Evolutionary conservation across 2,113 vertebrate genomes (phyloP).

Genomic region (Monopterus albus): DNA sequence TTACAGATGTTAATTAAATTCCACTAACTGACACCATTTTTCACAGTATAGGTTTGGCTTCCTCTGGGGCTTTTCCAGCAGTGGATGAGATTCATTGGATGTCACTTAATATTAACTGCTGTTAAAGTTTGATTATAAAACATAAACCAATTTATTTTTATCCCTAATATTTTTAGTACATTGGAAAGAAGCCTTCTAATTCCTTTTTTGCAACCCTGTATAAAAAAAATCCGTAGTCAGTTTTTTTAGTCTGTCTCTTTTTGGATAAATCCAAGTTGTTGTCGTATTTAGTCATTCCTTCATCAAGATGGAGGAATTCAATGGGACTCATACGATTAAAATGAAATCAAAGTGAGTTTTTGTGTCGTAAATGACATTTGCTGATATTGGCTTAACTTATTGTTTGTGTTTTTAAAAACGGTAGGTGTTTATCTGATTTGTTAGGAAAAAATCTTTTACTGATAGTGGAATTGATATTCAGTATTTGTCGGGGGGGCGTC

Average conservation of each 20-base stretch:
- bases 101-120: slow-evolving; percentile 20
- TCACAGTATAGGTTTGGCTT: slow-evolving; percentile 33
- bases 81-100: slow-evolving; percentile 20
- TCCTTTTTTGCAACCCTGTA: neutral
- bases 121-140: slow-evolving; percentile 23
- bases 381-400: neutral
- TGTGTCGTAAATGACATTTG: too few species aligned
- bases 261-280: too few species aligned
- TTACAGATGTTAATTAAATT: slow-evolving; percentile 70
- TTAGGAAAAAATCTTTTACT: too few species aligned
- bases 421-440: too few species aligned
- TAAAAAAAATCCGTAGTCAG: neutral
- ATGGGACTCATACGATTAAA: too few species aligned
- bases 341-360: too few species aligned
- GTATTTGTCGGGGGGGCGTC: too few species aligned
- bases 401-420: too few species aligned
- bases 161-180: neutral
- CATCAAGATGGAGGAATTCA: neutral
- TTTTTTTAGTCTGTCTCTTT: neutral
- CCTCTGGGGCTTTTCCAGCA: slow-evolving; percentile 19
- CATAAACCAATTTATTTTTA: slow-evolving; percentile 7
- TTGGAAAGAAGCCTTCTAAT: neutral
- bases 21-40: slow-evolving; percentile 48
- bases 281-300: neutral
- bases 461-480: too few species aligned